Percentiles rank a stretch among this genome's conserved stretches.
These are phyloP conservation scores for Nebria brevicollis DNA, from an alignment of 2,888 invertebrate genomes.

Conservation along the genomic window DNA sequence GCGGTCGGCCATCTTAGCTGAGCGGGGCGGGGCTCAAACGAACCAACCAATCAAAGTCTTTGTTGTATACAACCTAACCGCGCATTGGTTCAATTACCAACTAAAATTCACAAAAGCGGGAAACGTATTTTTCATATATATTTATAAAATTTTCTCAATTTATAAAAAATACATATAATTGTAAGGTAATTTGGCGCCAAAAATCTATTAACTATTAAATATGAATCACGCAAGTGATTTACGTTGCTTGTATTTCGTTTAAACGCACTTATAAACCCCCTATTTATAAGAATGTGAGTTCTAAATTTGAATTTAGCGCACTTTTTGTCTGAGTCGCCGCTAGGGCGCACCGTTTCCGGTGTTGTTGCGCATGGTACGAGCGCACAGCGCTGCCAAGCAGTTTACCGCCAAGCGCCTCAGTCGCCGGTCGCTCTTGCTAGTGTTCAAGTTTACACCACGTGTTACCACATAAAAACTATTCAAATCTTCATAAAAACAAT, in stretches of 20 bases:
- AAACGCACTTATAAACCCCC: too few species aligned
- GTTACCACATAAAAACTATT: slow-evolving; percentile 30
- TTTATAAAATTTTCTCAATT: too few species aligned
- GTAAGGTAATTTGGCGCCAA: neutral
- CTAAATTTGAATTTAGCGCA: neutral
- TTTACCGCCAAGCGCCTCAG: slow-evolving; percentile 43
- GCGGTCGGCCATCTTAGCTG: slow-evolving; percentile 55
- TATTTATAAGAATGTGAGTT: neutral
- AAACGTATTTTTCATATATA: neutral
- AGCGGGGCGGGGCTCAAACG: slow-evolving; percentile 52
- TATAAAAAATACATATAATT: too few species aligned
- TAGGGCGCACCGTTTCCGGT: slow-evolving; percentile 29
- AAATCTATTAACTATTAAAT: neutral
- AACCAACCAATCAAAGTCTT: slow-evolving; percentile 47
- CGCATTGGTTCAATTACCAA: neutral
- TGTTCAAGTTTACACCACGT: slow-evolving; percentile 34
- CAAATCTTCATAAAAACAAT: neutral
- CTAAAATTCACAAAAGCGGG: neutral
- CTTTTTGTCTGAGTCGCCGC: neutral
- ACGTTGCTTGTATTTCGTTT: neutral
- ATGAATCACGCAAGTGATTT: neutral
- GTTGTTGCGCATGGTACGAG: slow-evolving; percentile 23
- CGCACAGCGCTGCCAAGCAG: slow-evolving; percentile 25
- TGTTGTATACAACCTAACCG: slow-evolving; percentile 25
- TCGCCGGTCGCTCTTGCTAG: slow-evolving; percentile 28